A percentile compares a stretch with the other conserved stretches of the same genome.
Conservation (phyloP, 1,140 invertebrate species). For the Drosophila ambigua region DNA sequence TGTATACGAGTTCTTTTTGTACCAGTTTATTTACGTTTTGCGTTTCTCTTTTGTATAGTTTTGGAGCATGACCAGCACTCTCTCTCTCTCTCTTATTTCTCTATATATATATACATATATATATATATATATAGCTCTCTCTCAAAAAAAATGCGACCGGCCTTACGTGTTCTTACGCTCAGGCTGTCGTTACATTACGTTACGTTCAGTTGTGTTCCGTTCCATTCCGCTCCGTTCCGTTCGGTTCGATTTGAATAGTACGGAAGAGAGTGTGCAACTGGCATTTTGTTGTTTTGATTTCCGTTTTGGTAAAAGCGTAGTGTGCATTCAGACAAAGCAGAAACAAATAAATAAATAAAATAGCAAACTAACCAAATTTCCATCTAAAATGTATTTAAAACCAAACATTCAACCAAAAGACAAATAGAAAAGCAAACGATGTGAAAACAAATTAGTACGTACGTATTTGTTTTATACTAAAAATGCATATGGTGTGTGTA, state of each 20-base stretch:
- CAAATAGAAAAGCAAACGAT: constrained; percentile 51
- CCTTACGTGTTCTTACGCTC: constrained; percentile 52
- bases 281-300: constrained; percentile 60
- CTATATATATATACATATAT: constrained; percentile 43
- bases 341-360: constrained; percentile 81
- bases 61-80: constrained; percentile 75
- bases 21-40: constrained; percentile 62
- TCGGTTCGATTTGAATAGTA: constrained; percentile 66
- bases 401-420: constrained; percentile 42
- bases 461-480: constrained; percentile 79
- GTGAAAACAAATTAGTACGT: constrained; percentile 72
- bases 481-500: constrained; percentile 72
- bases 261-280: constrained; percentile 66
- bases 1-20: constrained; percentile 35
- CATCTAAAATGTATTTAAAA: constrained; percentile 76
- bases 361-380: constrained; percentile 78
- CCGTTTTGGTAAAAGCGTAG: constrained; percentile 73
- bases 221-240: constrained; percentile 31
- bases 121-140: constrained; percentile 31
- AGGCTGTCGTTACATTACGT: constrained; percentile 16
- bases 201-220: constrained; percentile 18
- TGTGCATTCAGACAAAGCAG: constrained; percentile 77
- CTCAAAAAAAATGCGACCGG: constrained; percentile 48
- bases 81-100: constrained; percentile 55
- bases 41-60: constrained; percentile 68